Evolutionary conservation across 1,140 invertebrate species (phyloP), one percentile per base, ranked within the genome.

Genomic region (Listronotus bonariensis): DNA sequence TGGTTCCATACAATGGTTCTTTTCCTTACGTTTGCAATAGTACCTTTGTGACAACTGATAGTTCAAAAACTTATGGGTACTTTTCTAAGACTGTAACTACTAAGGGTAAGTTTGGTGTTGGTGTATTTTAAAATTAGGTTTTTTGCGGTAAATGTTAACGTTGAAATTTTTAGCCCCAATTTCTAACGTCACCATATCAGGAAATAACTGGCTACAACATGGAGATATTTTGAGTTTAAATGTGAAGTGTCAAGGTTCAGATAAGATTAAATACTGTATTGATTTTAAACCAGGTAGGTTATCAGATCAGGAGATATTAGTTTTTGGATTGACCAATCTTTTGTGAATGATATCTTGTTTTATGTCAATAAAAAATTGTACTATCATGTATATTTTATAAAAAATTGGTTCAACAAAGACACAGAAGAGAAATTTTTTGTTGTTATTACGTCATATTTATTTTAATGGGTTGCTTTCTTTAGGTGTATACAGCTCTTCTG

Each of bases 151-250:
- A n/a, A n/a, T n/a, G n/a, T n/a, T n/a, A n/a, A n/a, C n/a, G n/a
- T n/a, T n/a, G n/a, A n/a, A n/a, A n/a, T n/a, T n/a, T 81, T 18
- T 72, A 92, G 90, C 82, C 71, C 88, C 89, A 0, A 81, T 92
- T 59, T 76, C 80, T 12, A 85, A 86, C 68, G 78, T 91, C 9
- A 84, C 82, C 10, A 84, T 89, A 6, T 84, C 82, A 12, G 90
- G 90, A 6, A 85, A 86, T 38, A 89, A 88, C 69, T 94, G 91
- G 91, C 81, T 93, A 12, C 85, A 92, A 70, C 87, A 90, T 46
- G 91, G 89, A 46, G 88, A 92, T 56, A 79, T 92, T 45, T 74
- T 92, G n/a, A 82, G 85, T 52, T 74, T 94, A 6, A 81, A 86
- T 67, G 81, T 92, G 0, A 84, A 82, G 34, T 93, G 89, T 69